Percentiles rank a stretch among this genome's conserved stretches.
Evolutionary conservation across 2,888 invertebrate genomes (phyloP).

Genomic region (Pteria penguin): DNA sequence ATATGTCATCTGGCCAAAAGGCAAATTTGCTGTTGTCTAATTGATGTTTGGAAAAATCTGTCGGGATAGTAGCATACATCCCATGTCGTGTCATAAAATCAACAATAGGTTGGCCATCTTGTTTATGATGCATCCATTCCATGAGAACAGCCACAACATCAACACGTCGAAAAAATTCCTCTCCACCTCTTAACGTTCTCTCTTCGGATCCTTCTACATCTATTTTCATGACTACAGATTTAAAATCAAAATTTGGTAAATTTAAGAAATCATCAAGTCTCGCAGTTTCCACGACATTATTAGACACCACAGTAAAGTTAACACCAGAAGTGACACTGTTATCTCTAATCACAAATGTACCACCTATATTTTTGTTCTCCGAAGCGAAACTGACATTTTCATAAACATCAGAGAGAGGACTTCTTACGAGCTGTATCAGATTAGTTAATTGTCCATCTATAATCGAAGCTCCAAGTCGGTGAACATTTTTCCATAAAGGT

Average conservation of each 20-base stretch:
- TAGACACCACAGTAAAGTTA: slow-evolving; percentile 5
- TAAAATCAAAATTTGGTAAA: slow-evolving; percentile 30
- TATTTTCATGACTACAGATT: slow-evolving; percentile 38
- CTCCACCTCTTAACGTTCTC: slow-evolving; percentile 24
- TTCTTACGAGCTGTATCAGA: slow-evolving; percentile 20
- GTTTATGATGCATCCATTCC: slow-evolving; percentile 37
- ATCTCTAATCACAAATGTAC: slow-evolving; percentile 23
- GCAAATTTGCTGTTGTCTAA: neutral
- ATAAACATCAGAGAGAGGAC: slow-evolving; percentile 27
- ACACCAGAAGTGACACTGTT: slow-evolving; percentile 34
- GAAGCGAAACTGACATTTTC: slow-evolving; percentile 25
- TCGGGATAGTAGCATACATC: slow-evolving; percentile 12
- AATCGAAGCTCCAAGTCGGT: slow-evolving; percentile 33
- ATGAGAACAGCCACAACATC: slow-evolving; percentile 30
- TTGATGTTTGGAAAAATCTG: neutral
- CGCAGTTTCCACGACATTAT: slow-evolving; percentile 17
- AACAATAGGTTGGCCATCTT: slow-evolving; percentile 9
- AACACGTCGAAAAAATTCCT: slow-evolving; percentile 31
- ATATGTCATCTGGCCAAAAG: slow-evolving; percentile 16
- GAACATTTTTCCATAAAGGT: slow-evolving; percentile 26
- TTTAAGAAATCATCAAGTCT: slow-evolving; percentile 28
- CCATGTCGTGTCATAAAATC: slow-evolving; percentile 23
- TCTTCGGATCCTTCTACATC: slow-evolving; percentile 42
- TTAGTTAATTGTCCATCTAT: slow-evolving; percentile 8
- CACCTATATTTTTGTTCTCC: slow-evolving; percentile 33